These are phyloP conservation scores for Ophonus ardosiacus DNA, from an alignment of 2,888 invertebrate species.

Conservation along the genomic window DNA sequence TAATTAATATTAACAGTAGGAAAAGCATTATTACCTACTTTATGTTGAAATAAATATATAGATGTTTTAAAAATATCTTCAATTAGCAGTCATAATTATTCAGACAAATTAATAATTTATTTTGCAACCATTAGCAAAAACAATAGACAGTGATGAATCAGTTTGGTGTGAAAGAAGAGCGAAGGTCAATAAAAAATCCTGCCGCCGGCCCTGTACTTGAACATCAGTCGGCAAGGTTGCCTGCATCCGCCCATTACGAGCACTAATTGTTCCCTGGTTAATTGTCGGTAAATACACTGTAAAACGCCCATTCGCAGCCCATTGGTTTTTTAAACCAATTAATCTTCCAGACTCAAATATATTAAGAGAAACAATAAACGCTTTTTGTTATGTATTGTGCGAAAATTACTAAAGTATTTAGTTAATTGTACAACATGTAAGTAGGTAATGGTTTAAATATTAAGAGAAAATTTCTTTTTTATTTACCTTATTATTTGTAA, in stretches of 20 bases:
- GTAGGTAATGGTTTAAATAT: neutral
- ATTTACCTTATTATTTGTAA: no score
- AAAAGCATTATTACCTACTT: no score
- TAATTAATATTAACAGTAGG: no score
- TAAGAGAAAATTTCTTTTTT: neutral
- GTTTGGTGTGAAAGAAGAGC: neutral
- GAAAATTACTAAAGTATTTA: neutral
- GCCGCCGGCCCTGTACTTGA: conserved; percentile 43
- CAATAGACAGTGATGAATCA: neutral
- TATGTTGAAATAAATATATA: no score
- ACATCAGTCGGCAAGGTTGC: conserved; percentile 36
- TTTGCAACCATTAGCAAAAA: neutral
- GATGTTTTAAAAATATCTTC: no score
- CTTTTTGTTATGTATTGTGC: conserved; percentile 19
- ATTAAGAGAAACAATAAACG: neutral
- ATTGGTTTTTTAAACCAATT: conserved; percentile 26
- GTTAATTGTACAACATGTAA: no score
- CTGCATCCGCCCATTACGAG: conserved; percentile 38
- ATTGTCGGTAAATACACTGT: conserved; percentile 25
- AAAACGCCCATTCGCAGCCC: neutral
- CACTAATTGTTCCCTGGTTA: conserved; percentile 35
- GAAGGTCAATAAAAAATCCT: conserved; percentile 46
- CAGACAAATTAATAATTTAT: neutral
- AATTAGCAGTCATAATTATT: no score
- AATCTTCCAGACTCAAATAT: conserved; percentile 12